Percentiles rank a stretch among this genome's conserved stretches.
Conservation (phyloP, 2,797 vertebrate species). For the Rhabdomys pumilio region DNA sequence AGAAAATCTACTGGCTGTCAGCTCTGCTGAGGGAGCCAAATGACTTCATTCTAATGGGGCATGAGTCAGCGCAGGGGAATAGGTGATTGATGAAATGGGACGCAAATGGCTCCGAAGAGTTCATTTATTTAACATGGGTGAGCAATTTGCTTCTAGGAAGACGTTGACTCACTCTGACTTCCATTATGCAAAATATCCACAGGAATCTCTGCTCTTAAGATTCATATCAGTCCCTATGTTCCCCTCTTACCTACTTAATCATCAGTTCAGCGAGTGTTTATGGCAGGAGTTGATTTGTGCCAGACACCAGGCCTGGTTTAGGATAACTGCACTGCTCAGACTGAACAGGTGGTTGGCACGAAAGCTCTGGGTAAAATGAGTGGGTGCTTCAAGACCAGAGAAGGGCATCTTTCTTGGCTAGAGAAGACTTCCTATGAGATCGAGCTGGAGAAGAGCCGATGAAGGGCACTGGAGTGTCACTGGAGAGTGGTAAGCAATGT, state of each 20-base stretch:
- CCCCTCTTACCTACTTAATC: conserved; percentile 33
- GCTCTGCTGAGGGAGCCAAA: conserved; percentile 71
- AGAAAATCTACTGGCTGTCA: conserved; percentile 54
- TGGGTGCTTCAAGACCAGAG: neutral
- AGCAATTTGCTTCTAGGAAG: conserved; percentile 84
- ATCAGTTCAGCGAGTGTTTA: conserved; percentile 1
- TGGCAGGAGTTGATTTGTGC: conserved; percentile 39
- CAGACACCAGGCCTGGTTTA: neutral
- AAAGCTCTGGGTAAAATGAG: neutral
- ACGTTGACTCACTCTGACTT: conserved; percentile 76
- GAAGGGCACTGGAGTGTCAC: neutral
- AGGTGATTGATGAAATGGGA: conserved; percentile 80
- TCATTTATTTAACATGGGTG: conserved; percentile 83
- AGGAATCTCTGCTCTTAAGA: conserved; percentile 76
- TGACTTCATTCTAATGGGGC: conserved; percentile 81
- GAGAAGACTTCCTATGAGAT: neutral
- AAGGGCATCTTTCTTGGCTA: neutral
- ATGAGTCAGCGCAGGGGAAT: conserved; percentile 68
- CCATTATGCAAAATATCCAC: conserved; percentile 78
- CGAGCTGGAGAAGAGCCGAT: neutral
- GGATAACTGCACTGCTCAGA: neutral
- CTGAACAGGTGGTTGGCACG: neutral
- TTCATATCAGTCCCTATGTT: conserved; percentile 48
- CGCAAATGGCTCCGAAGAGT: conserved; percentile 79
- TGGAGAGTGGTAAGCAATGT: neutral